Evolutionary conservation across 2,888 invertebrate species (phyloP).

Genomic region (Ligdia adustata): DNA sequence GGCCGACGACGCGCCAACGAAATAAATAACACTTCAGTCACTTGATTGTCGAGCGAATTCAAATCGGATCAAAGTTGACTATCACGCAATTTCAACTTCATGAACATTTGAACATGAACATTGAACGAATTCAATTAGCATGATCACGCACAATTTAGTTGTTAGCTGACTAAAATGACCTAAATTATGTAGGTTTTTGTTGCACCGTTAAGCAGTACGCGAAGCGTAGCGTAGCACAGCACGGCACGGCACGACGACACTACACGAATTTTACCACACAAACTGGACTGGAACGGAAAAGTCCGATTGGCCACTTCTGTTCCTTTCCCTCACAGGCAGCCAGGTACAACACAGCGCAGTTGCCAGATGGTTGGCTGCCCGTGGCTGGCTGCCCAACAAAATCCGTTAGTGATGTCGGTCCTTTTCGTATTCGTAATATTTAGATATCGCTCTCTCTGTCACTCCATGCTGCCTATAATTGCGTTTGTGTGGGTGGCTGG

Average conservation of each 20-base stretch:
- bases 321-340: conserved; percentile 61
- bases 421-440: conserved; percentile 45
- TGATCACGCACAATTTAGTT: not conserved
- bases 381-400: conserved; percentile 67
- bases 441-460: conserved; percentile 44
- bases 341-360: conserved; percentile 56
- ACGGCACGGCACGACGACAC: conserved; percentile 21
- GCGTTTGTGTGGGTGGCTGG: conserved; percentile 29
- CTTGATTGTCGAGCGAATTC: conserved; percentile 39
- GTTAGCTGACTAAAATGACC: not conserved
- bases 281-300: conserved; percentile 24
- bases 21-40: conserved; percentile 43
- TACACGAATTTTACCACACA: conserved; percentile 29
- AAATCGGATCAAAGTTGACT: conserved; percentile 24
- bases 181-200: conserved; percentile 1
- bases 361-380: conserved; percentile 65
- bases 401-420: conserved; percentile 46
- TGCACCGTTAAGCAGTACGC: not conserved
- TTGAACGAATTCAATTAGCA: not conserved
- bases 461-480: conserved; percentile 23
- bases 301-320: conserved; percentile 53
- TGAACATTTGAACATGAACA: conserved; percentile 6
- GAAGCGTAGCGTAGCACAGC: conserved; percentile 12
- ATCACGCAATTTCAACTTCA: too few species aligned
- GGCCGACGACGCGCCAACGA: conserved; percentile 55